Conservation (phyloP, 2,888 invertebrate species). For the Gari tellinella region DNA sequence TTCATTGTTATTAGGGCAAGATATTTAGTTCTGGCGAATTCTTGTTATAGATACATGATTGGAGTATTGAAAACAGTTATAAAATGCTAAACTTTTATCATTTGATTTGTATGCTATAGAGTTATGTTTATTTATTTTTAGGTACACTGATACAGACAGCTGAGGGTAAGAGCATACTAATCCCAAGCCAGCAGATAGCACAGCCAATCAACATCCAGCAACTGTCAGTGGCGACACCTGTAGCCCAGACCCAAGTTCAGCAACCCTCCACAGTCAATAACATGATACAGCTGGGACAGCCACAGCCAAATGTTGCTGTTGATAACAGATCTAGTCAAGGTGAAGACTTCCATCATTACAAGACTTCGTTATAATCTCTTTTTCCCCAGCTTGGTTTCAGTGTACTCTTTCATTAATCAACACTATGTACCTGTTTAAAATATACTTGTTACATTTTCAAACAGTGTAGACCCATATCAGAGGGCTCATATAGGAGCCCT, state of each 20-base stretch:
- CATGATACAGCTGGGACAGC: slow-evolving; percentile 47
- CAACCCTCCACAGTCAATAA: slow-evolving; percentile 32
- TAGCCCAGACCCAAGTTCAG: slow-evolving; percentile 43
- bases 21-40: too few relatives aligned
- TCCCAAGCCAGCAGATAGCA: slow-evolving; percentile 66
- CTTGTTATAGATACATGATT: too few relatives aligned
- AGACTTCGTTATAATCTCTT: too few relatives aligned
- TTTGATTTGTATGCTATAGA: not conserved
- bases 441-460: too few relatives aligned
- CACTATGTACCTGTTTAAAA: too few relatives aligned
- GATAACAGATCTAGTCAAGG: slow-evolving; percentile 42
- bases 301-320: slow-evolving; percentile 18
- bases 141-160: slow-evolving; percentile 76
- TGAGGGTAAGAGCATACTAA: slow-evolving; percentile 75
- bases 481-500: too few relatives aligned
- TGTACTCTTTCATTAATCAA: too few relatives aligned
- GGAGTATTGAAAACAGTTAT: too few relatives aligned
- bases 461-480: too few relatives aligned
- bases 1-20: too few relatives aligned
- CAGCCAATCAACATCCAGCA: slow-evolving; percentile 72
- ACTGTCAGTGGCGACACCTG: slow-evolving; percentile 51
- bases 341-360: slow-evolving; percentile 4
- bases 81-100: too few relatives aligned
- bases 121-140: not conserved
- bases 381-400: too few relatives aligned